A percentile compares a stretch with the other conserved stretches of the same genome.
Evolutionary conservation across 2,113 vertebrate genomes (phyloP).

Genomic region (Thamnophis sirtalis): DNA sequence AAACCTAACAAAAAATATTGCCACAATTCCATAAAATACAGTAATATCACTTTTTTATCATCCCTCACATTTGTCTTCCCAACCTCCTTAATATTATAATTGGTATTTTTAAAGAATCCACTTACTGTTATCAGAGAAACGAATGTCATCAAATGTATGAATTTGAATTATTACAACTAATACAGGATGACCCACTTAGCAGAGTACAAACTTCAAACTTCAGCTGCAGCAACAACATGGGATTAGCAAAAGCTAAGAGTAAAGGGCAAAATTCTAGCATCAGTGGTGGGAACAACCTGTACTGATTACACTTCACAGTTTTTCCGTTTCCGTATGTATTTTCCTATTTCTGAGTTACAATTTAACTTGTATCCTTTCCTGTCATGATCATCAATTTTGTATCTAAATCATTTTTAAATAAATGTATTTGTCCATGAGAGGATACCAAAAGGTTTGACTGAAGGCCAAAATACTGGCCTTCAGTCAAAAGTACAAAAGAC

Average conservation of each 20-base stretch:
- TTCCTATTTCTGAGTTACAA: background rate
- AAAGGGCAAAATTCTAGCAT: background rate
- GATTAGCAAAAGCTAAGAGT: background rate
- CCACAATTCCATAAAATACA: background rate
- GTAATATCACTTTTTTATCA: background rate
- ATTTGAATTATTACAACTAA: slow-evolving; percentile 15
- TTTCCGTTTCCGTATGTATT: background rate
- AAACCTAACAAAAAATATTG: background rate
- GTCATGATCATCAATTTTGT: background rate
- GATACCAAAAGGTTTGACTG: background rate
- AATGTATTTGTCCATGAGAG: background rate
- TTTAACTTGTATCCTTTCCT: background rate
- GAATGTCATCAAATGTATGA: background rate
- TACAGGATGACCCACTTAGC: slow-evolving; percentile 8
- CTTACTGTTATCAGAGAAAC: slow-evolving; percentile 1
- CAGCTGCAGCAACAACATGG: background rate
- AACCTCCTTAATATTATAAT: background rate
- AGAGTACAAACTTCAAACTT: background rate
- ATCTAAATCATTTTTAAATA: background rate
- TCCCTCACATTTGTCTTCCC: background rate
- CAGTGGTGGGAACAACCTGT: background rate
- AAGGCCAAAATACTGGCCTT: background rate
- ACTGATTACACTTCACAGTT: background rate
- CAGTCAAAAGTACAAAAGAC: no score
- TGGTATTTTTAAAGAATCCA: slow-evolving; percentile 3